Percentiles rank a stretch among this genome's conserved stretches.
These are phyloP conservation scores for Cactoblastis cactorum DNA, from an alignment of 2,888 invertebrate species.

Conservation along the genomic window DNA sequence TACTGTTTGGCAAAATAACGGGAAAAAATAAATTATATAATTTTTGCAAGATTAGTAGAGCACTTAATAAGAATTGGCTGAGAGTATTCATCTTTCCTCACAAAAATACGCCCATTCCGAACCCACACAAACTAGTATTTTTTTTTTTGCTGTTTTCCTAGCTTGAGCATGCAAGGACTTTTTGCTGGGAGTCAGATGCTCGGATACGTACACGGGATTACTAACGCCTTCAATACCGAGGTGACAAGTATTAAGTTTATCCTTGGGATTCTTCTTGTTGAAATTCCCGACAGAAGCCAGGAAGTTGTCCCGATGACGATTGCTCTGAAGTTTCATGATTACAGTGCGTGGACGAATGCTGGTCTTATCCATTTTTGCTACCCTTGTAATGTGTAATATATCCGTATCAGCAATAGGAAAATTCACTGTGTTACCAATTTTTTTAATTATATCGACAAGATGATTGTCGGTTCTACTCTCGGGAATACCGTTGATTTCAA, in stretches of 20 bases:
- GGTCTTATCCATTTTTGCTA: constrained; percentile 20
- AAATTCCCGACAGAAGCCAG: constrained; percentile 21
- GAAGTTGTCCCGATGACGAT: constrained; percentile 18
- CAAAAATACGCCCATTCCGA: constrained; percentile 23
- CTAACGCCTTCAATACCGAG: constrained; percentile 20
- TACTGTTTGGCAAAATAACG: background rate
- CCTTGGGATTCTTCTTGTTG: constrained; percentile 18
- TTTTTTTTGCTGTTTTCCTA: too few relatives aligned
- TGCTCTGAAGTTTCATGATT: constrained; percentile 20
- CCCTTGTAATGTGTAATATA: constrained; percentile 15
- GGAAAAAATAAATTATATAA: background rate
- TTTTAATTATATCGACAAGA: background rate
- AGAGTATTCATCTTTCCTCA: background rate
- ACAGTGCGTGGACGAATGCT: constrained; percentile 20
- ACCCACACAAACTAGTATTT: too few relatives aligned
- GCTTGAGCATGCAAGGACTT: too few relatives aligned
- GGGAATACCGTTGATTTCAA: background rate
- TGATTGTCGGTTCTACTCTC: too few relatives aligned
- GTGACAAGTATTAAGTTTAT: constrained; percentile 19
- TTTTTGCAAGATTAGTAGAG: background rate
- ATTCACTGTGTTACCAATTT: background rate
- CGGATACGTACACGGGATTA: constrained; percentile 22
- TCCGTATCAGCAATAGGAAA: background rate
- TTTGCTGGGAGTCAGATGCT: constrained; percentile 26
- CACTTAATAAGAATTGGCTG: constrained; percentile 1